Conservation (phyloP, 1,140 invertebrate genomes). For the Tetramorium parvispinum region DNA sequence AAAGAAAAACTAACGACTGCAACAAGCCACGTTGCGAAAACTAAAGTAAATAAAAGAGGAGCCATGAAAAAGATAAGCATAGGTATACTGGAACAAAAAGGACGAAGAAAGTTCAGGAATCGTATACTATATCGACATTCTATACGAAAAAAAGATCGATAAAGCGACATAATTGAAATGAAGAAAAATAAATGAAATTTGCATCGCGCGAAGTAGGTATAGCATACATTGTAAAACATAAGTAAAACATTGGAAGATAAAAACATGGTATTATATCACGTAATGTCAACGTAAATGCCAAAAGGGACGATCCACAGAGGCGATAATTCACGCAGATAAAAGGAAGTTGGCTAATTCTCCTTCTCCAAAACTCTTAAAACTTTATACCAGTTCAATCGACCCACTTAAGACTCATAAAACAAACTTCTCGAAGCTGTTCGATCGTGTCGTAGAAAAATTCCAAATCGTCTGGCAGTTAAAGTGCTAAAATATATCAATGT, state of each 20-base stretch:
- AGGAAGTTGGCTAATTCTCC: conserved; percentile 54
- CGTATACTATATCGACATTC: conserved; percentile 31
- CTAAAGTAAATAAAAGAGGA: conserved; percentile 52
- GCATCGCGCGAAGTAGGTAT: background rate
- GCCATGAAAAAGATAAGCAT: conserved; percentile 47
- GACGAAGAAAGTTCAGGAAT: conserved; percentile 31
- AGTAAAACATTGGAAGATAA: background rate
- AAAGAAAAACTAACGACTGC: conserved; percentile 46
- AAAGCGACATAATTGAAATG: background rate
- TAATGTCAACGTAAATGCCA: background rate
- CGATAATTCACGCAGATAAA: conserved; percentile 57
- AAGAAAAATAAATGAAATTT: conserved; percentile 11
- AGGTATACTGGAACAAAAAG: background rate
- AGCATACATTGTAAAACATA: background rate
- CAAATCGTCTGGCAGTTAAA: conserved; percentile 21
- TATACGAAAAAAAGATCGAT: conserved; percentile 14
- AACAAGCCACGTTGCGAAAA: conserved; percentile 44
- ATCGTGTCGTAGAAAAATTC: conserved; percentile 52
- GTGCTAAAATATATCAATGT: conserved; percentile 36
- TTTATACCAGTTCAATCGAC: conserved; percentile 55
- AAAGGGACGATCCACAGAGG: conserved; percentile 23
- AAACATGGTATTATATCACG: background rate
- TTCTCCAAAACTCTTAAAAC: conserved; percentile 34
- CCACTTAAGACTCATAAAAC: conserved; percentile 59
- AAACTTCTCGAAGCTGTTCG: conserved; percentile 54